Base-by-base conservation (phyloP, 1,140 invertebrate species). In the Drosophila trapezifrons region DNA sequence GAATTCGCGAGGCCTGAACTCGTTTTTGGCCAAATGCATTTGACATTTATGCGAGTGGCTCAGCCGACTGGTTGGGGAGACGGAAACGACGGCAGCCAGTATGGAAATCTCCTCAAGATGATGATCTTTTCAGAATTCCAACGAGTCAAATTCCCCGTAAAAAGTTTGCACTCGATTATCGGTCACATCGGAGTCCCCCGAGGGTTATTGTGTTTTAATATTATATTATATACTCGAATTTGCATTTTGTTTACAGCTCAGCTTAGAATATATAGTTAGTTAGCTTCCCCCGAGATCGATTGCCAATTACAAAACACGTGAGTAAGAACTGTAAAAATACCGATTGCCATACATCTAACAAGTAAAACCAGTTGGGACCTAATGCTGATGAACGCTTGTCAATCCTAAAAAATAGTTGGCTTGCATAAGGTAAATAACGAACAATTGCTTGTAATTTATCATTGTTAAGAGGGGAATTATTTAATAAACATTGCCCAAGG, bases 261-360 rank as follows among this genome's bases (percentile, higher is more conserved):
- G 47, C 75, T 64, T 42, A 51, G 17, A 38, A 46, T 54, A 18
- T n/a, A 10, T 35, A 43, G 55, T 62, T 49, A 38, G 38, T 75
- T 60, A 76, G 7, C 18, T 43, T 27, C 13, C 35, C 37, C 37
- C 4, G 5, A n/a, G 27, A 49, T 72, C 62, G 38, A 56, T 59
- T 49, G 42, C 42, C 52, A 71, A 82, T 71, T 72, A 85, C 46
- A 78, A 71, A 82, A 82, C 83, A 87, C 83, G 83, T 82, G 83
- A 87, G 59, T 51, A 22, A 65, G 74, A 78, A 69, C 57, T 51
- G 56, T 57, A 40, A 63, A 89, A 87, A 86, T 87, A 82, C 66
- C 76, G 74, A 80, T 66, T 47, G 73, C 66, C 58, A 51, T 45
- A 76, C 75, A 71, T 52, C 32, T 57, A 87, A 87, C 79, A 43